These are phyloP conservation scores for Centropus unirufus DNA, from an alignment of 2,113 vertebrate species.

Conservation along the genomic window DNA sequence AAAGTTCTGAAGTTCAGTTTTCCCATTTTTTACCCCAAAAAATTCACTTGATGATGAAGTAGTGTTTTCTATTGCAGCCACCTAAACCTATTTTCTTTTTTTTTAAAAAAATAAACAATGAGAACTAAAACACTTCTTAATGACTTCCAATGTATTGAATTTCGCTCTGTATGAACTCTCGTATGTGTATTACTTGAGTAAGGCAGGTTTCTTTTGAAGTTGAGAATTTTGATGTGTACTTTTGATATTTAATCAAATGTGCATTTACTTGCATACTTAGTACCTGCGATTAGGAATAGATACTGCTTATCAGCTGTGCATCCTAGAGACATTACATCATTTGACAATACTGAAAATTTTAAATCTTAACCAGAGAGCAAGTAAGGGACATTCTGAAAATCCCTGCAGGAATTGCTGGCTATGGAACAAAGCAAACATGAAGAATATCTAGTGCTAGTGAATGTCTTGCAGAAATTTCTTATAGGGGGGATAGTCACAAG, in stretches of 20 bases:
- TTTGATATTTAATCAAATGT: not conserved
- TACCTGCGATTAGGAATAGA: not conserved
- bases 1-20: not conserved
- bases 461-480: not conserved
- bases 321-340: not conserved
- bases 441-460: not conserved
- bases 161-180: not conserved
- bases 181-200: not conserved
- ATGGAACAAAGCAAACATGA: not conserved
- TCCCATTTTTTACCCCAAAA: not conserved
- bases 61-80: not conserved
- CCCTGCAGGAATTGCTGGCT: not conserved
- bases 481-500: not conserved
- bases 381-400: not conserved
- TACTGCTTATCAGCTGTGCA: not conserved
- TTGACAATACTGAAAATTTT: not conserved
- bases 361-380: not conserved
- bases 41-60: not conserved
- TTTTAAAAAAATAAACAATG: not conserved
- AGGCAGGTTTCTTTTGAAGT: not conserved
- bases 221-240: not conserved
- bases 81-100: not conserved
- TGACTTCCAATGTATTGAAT: not conserved
- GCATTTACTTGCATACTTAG: not conserved
- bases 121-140: not conserved